Conservation (phyloP, 2,113 vertebrate species). For the Pogona vitticeps region DNA sequence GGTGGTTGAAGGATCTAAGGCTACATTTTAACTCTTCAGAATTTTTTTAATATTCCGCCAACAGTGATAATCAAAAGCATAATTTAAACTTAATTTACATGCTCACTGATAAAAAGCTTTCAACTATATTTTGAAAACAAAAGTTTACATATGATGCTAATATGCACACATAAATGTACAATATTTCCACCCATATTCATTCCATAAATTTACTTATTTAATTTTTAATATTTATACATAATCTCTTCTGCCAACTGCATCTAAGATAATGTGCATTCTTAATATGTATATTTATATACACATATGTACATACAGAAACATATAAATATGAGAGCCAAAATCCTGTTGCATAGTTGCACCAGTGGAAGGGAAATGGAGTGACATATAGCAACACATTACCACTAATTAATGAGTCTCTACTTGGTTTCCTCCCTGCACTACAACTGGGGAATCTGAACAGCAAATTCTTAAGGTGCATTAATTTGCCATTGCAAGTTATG, state of each 20-base stretch:
- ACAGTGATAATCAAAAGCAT: slow-evolving; percentile 51
- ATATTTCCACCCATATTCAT: no score
- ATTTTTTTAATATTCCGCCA: slow-evolving; percentile 51
- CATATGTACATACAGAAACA: neutral
- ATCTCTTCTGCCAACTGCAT: neutral
- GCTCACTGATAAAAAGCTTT: slow-evolving; percentile 43
- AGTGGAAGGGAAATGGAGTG: no score
- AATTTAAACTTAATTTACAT: slow-evolving; percentile 38
- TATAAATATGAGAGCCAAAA: neutral
- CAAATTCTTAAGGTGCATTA: no score
- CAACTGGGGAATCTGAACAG: no score
- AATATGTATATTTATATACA: neutral
- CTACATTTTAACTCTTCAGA: slow-evolving; percentile 60
- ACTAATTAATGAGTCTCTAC: no score
- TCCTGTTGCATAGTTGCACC: no score
- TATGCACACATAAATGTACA: neutral
- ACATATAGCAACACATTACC: no score
- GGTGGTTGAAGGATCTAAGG: slow-evolving; percentile 62
- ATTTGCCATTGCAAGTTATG: no score
- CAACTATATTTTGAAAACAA: slow-evolving; percentile 27
- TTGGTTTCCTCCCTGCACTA: no score
- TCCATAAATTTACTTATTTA: no score
- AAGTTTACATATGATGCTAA: neutral
- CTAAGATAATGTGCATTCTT: neutral
- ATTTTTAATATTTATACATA: neutral